Percentiles rank a stretch among this genome's conserved stretches.
These are phyloP conservation scores for Clarias batrachus DNA, from an alignment of 2,113 vertebrate genomes.

Conservation along the genomic window DNA sequence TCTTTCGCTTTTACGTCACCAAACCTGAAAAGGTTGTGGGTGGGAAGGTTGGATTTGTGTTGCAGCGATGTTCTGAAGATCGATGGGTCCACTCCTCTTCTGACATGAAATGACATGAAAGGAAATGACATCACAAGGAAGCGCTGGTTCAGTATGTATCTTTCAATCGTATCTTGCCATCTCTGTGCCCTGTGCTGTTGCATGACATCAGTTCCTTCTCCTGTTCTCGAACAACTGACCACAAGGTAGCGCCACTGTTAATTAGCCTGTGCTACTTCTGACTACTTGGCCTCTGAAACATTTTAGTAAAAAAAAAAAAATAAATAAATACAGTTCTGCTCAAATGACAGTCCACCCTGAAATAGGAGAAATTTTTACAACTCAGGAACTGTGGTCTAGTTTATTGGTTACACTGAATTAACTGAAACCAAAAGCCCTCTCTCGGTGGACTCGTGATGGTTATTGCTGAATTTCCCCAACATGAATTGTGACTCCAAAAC, in stretches of 20 bases:
- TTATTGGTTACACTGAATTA: neutral
- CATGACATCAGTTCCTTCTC: constrained; percentile 68
- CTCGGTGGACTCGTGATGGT: constrained; percentile 2
- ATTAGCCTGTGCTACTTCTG: constrained; percentile 12
- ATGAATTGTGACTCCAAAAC: neutral
- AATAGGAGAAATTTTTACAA: neutral
- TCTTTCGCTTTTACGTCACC: neutral
- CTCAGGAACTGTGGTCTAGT: neutral
- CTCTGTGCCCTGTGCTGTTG: constrained; percentile 75
- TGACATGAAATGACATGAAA: constrained; percentile 72
- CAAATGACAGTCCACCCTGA: constrained; percentile 18
- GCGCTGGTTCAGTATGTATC: constrained; percentile 77
- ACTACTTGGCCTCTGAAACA: constrained; percentile 17
- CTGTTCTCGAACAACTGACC: constrained; percentile 48
- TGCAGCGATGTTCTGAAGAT: constrained; percentile 59
- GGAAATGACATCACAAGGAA: constrained; percentile 68
- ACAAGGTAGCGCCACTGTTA: constrained; percentile 33
- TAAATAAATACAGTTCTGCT: neutral
- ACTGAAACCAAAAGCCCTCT: neutral
- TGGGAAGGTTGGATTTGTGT: constrained; percentile 53
- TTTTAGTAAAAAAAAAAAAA: neutral
- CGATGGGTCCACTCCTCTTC: constrained; percentile 66
- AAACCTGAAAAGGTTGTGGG: constrained; percentile 23
- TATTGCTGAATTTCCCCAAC: neutral
- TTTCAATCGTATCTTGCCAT: constrained; percentile 64